These are phyloP conservation scores for Sycobia sp. DNA, from an alignment of 1,140 invertebrate species.

Conservation along the genomic window DNA sequence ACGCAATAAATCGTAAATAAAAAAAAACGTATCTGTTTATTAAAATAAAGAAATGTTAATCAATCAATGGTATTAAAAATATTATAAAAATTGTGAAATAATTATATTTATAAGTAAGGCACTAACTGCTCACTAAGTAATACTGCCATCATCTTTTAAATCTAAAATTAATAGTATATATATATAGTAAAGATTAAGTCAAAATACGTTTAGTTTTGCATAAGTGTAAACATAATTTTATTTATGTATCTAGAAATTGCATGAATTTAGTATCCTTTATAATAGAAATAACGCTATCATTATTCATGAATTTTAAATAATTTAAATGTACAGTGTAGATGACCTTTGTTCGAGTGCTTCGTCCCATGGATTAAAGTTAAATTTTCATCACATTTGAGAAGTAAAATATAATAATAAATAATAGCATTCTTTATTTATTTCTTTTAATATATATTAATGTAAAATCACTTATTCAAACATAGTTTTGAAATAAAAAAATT, in stretches of 20 bases:
- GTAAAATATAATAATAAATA: too few species aligned
- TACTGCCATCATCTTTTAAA: constrained; percentile 24
- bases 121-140: constrained; percentile 31
- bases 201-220: neutral
- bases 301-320: neutral
- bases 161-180: constrained; percentile 11
- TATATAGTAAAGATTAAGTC: constrained; percentile 1
- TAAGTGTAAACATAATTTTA: too few species aligned
- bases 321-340: neutral
- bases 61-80: constrained; percentile 11
- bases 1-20: neutral
- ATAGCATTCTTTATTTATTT: too few species aligned
- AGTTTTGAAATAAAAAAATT: too few species aligned
- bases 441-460: too few species aligned
- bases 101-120: constrained; percentile 30
- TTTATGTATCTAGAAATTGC: constrained; percentile 17
- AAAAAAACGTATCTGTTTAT: neutral
- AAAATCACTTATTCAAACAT: too few species aligned
- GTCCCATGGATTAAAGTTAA: neutral
- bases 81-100: neutral
- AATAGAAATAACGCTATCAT: too few species aligned
- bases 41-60: neutral
- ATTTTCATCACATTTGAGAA: too few species aligned
- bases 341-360: neutral
- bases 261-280: neutral